These are phyloP conservation scores for Melanerpes aurifrons DNA, from an alignment of 2,113 vertebrate genomes.

Conservation along the genomic window DNA sequence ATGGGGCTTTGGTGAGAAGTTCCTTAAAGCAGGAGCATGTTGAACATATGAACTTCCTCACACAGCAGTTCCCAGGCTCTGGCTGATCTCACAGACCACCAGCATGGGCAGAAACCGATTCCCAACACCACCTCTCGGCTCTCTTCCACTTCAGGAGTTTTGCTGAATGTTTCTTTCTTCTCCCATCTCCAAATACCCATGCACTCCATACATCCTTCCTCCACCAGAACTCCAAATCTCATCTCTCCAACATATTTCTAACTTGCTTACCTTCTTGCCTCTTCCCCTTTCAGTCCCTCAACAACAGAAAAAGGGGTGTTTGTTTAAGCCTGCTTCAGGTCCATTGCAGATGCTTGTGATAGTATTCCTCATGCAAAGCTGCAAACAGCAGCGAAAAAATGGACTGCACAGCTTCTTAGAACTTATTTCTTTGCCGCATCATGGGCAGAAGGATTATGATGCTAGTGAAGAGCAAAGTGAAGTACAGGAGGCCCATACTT, in stretches of 20 bases:
- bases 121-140: neutral
- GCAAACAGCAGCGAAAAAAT: neutral
- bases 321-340: neutral
- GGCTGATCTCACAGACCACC: neutral
- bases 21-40: neutral
- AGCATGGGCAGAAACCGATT: neutral
- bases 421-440: neutral
- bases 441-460: neutral
- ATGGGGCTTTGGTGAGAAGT: neutral
- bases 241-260: neutral
- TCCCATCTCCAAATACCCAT: neutral
- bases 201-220: neutral
- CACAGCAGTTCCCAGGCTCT: neutral
- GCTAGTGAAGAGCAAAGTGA: neutral
- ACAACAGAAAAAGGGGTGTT: neutral
- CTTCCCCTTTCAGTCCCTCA: neutral
- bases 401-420: neutral
- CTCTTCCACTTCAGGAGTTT: neutral
- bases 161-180: neutral
- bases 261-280: neutral
- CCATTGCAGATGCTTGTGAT: neutral
- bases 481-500: neutral
- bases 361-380: neutral
- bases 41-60: neutral
- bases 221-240: neutral